Base-by-base conservation (phyloP, 2,113 vertebrate genomes). In the Poecilia latipinna region DNA sequence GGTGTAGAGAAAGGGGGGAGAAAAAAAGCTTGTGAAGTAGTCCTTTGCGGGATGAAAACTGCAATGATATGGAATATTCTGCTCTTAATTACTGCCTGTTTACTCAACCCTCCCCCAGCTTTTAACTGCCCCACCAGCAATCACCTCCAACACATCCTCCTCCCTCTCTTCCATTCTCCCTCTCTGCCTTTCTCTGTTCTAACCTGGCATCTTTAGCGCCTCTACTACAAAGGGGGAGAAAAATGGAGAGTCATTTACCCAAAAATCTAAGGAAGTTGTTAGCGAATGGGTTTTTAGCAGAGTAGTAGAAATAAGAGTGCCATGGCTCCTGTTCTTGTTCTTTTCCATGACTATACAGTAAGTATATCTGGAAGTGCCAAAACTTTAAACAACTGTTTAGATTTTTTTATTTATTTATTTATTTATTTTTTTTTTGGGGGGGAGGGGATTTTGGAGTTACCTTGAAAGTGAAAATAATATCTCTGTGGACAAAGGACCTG, bases 81-180 rank as follows among this genome's bases (percentile, higher is more conserved):
- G 68, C 82, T 92, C 86, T 89, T 94, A 94, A 94, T 94, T 93
- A 94, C 79, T 84, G 89, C 84, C 82, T 94, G 90, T 93, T 94
- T 93, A 94, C 89, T 89, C 87, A 93, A 75, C 83, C 85, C 75
- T 76, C 69, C 90, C 80, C 70, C 68, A 73, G 76, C 75, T 74
- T 83, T 80, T 79, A 80, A 82, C 75, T 22, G 0, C 73, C 70
- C 73, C 22, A 70, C 44, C 32, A 66, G 74, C 77, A 75, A 28
- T 57, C 60, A 73, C 51, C 70, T 71, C 29, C 42, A 29, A 66
- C 63, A 61, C 65, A 33, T 72, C 69, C 61, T 75, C 35, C 79
- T 75, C 72, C 19, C 62, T 65, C 72, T 70, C 63, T 48, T 54
- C 51, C 51, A n/a, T 17, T n/a, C 10, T 57, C 51, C 24, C 51